Conservation (phyloP, 2,888 invertebrate genomes). For the Phengaris arion region DNA sequence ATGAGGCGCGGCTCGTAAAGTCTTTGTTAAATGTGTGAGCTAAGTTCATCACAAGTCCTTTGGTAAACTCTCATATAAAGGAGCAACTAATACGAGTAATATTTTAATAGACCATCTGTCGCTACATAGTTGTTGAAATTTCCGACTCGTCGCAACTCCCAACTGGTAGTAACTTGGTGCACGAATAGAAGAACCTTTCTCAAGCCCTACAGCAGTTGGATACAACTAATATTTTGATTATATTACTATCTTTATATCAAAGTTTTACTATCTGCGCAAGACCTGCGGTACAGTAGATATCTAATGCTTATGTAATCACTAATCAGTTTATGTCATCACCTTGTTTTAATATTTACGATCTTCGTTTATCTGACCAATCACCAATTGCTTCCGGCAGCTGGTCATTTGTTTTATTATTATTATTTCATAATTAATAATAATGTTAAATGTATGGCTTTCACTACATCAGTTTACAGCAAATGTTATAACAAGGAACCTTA, state of each 20-base stretch:
- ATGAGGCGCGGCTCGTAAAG: background rate
- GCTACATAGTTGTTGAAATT: background rate
- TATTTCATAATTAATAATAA: background rate
- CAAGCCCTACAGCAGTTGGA: background rate
- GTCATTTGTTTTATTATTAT: background rate
- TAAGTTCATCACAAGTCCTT: background rate
- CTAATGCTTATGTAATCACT: background rate
- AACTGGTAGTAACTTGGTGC: background rate
- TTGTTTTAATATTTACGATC: background rate
- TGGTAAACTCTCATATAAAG: background rate
- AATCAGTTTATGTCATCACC: conserved; percentile 6
- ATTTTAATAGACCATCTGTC: background rate
- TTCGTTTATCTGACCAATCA: background rate
- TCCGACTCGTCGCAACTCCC: background rate
- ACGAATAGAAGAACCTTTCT: background rate
- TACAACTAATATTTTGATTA: too few relatives aligned
- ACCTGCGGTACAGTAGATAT: too few relatives aligned
- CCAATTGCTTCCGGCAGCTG: background rate
- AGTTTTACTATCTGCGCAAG: too few relatives aligned
- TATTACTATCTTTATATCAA: too few relatives aligned
- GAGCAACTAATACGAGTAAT: background rate
- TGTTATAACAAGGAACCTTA: too few relatives aligned
- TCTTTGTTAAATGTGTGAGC: background rate
- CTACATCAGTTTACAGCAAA: too few relatives aligned
- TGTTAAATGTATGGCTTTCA: too few relatives aligned